A percentile compares a stretch with the other conserved stretches of the same genome.
Evolutionary conservation across 1,140 invertebrate species (phyloP).

Genomic region (Diorhabda elongata): DNA sequence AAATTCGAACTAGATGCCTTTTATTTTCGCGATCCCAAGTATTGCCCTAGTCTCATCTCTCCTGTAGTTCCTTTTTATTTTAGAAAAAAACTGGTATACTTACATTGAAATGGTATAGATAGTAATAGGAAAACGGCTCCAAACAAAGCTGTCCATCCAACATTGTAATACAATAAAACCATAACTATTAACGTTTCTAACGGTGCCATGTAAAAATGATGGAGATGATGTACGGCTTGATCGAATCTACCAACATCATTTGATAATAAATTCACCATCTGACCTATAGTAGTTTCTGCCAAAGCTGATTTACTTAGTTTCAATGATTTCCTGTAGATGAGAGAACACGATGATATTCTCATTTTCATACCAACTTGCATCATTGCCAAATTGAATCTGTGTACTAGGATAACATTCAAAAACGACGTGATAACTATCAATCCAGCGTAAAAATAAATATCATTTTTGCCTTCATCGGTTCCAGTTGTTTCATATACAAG

Average conservation of each 20-base stretch:
- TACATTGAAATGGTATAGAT: slow-evolving; percentile 80
- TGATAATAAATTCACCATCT: slow-evolving; percentile 81
- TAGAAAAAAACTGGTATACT: slow-evolving; percentile 19
- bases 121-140: slow-evolving; percentile 73
- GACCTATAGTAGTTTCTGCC: slow-evolving; percentile 72
- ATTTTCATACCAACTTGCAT: slow-evolving; percentile 75
- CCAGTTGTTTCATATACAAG: slow-evolving; percentile 21
- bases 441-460: slow-evolving; percentile 64
- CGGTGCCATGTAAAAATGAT: slow-evolving; percentile 68
- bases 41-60: too few relatives aligned
- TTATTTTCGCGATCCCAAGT: too few relatives aligned
- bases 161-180: slow-evolving; percentile 68
- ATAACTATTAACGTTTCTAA: slow-evolving; percentile 69
- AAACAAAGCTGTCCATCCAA: slow-evolving; percentile 59
- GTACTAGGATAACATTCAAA: slow-evolving; percentile 63
- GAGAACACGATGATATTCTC: slow-evolving; percentile 69
- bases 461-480: slow-evolving; percentile 30
- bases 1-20: too few relatives aligned
- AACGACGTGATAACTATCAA: slow-evolving; percentile 65
- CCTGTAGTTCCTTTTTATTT: too few relatives aligned
- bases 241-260: slow-evolving; percentile 76
- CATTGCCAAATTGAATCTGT: slow-evolving; percentile 64
- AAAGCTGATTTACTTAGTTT: slow-evolving; percentile 60
- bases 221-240: slow-evolving; percentile 58
- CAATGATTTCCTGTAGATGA: slow-evolving; percentile 76